These are phyloP conservation scores for Lampropteryx suffumata DNA, from an alignment of 2,888 invertebrate species.

Conservation along the genomic window DNA sequence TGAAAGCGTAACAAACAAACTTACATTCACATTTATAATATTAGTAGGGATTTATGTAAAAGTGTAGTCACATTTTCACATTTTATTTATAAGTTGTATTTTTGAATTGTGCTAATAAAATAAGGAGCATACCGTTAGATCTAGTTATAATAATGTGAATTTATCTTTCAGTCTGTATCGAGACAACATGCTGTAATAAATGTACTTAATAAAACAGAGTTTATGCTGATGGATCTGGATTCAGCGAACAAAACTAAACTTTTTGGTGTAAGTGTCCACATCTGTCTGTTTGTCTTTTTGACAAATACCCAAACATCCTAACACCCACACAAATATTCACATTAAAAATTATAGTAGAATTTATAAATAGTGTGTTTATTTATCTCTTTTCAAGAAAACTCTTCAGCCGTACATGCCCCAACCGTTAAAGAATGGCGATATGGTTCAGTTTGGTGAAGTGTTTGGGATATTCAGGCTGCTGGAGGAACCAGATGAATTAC, in stretches of 20 bases:
- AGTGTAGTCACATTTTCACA: too few species aligned
- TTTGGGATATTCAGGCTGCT: conserved; percentile 68
- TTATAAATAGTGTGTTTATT: background rate
- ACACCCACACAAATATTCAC: too few species aligned
- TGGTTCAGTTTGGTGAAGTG: conserved; percentile 69
- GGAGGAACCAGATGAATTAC: conserved; percentile 61
- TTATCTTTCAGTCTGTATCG: conserved; percentile 63
- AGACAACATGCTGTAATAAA: conserved; percentile 76
- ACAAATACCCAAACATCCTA: too few species aligned
- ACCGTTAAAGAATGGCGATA: conserved; percentile 63
- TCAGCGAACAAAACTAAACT: conserved; percentile 73
- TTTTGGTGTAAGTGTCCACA: conserved; percentile 66
- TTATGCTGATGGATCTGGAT: conserved; percentile 72
- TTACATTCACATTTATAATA: too few species aligned
- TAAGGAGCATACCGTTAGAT: too few species aligned
- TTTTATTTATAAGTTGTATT: too few species aligned
- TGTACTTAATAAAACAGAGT: conserved; percentile 56
- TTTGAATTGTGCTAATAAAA: too few species aligned
- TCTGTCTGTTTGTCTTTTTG: too few species aligned
- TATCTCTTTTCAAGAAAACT: conserved; percentile 57
- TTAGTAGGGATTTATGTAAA: too few species aligned
- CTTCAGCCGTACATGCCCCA: conserved; percentile 65
- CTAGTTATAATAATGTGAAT: background rate
- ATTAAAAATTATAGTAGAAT: too few species aligned
- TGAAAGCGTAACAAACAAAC: too few species aligned